Evolutionary conservation across 1,140 invertebrate species (phyloP).

Genomic region (Aleiodes sp.): DNA sequence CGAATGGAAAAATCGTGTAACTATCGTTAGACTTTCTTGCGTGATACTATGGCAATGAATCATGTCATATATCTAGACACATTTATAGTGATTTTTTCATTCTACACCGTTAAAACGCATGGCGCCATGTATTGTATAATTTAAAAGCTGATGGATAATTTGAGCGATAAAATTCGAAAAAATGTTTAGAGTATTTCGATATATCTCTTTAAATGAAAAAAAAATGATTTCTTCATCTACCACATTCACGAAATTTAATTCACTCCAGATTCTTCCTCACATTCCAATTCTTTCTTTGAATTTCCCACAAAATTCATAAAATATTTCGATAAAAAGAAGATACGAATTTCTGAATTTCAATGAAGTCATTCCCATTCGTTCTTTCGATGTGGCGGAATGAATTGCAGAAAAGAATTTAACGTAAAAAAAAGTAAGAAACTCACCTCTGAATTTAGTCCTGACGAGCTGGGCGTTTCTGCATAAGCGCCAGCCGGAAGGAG

Average conservation of each 20-base stretch:
- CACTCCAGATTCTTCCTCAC: no score
- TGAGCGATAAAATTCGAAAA: not conserved
- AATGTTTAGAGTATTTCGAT: no score
- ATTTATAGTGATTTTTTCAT: not conserved
- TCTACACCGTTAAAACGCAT: not conserved
- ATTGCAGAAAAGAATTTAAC: not conserved
- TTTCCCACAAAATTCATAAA: no score
- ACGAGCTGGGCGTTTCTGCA: not conserved
- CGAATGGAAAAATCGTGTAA: not conserved
- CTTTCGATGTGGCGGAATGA: no score
- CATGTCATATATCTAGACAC: not conserved
- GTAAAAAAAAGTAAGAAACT: not conserved
- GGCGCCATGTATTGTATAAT: not conserved
- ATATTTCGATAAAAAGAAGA: no score
- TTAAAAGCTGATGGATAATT: not conserved
- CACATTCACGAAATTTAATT: no score
- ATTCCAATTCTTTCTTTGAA: no score
- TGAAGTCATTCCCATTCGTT: no score
- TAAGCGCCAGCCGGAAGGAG: not conserved
- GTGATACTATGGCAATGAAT: not conserved
- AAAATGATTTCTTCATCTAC: no score
- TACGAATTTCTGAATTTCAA: no score
- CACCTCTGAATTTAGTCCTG: not conserved
- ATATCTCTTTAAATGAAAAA: no score
- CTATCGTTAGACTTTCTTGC: constrained; percentile 3